Conservation (phyloP, 2,113 vertebrate genomes). For the Pachycephala philippinensis region DNA sequence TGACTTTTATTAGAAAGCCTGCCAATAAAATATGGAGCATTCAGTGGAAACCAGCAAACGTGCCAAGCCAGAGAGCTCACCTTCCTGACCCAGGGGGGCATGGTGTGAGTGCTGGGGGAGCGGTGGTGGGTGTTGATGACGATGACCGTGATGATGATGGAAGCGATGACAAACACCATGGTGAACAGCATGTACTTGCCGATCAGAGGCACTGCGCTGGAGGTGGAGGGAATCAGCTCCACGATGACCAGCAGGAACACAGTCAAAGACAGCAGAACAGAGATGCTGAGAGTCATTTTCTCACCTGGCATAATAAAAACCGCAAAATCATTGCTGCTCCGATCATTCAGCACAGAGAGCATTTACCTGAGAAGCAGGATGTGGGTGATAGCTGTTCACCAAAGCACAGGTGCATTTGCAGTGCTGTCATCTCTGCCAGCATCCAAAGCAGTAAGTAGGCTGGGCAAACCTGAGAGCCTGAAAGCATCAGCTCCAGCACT, state of each 20-base stretch:
- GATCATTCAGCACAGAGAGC: not conserved
- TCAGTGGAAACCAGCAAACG: not conserved
- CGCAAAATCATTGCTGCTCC: not conserved
- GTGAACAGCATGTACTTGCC: conserved; percentile 99
- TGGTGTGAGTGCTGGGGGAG: conserved; percentile 94
- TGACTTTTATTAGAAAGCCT: conserved; percentile 8
- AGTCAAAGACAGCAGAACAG: conserved; percentile 91
- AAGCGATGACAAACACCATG: conserved; percentile 97
- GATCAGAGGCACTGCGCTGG: conserved; percentile 92
- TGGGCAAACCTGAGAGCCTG: not conserved
- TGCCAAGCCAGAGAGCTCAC: conserved; percentile 60
- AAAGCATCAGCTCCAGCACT: not conserved
- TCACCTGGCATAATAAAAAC: conserved; percentile 75
- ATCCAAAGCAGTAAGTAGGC: not conserved
- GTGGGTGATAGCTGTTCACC: not conserved
- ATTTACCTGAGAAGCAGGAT: not conserved
- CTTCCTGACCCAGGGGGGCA: conserved; percentile 95
- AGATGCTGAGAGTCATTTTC: conserved; percentile 98
- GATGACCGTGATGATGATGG: conserved; percentile 96
- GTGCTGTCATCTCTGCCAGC: not conserved
- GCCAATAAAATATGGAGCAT: not conserved
- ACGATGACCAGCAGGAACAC: conserved; percentile 98
- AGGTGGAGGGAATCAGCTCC: conserved; percentile 96
- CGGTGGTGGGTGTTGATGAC: conserved; percentile 98
- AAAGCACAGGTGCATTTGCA: not conserved